A percentile compares a stretch with the other conserved stretches of the same genome.
Conservation (phyloP, 2,797 vertebrate genomes). For the Kryptopterus vitreolus region DNA sequence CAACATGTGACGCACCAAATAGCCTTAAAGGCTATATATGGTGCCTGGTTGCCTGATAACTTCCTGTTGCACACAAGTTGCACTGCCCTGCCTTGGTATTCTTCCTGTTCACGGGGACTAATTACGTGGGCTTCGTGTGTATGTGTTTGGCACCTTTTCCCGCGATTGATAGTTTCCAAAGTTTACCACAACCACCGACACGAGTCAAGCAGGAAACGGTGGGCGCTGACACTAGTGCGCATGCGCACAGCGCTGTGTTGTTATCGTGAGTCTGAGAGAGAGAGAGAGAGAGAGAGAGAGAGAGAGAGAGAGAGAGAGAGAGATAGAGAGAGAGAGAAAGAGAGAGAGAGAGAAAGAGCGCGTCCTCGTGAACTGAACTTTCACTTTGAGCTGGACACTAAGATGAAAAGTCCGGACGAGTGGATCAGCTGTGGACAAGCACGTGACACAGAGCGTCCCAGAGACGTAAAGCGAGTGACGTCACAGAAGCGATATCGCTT, state of each 20-base stretch:
- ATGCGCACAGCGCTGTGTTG: slow-evolving; percentile 54
- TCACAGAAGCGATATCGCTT: too few species aligned
- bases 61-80: neutral
- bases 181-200: slow-evolving; percentile 20
- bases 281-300: neutral
- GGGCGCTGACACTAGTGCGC: slow-evolving; percentile 18
- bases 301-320: too few species aligned
- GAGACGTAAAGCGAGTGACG: too few species aligned
- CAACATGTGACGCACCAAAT: neutral
- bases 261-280: slow-evolving; percentile 24
- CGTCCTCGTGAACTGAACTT: neutral
- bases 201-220: slow-evolving; percentile 8
- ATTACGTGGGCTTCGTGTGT: neutral
- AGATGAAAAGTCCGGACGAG: slow-evolving; percentile 36
- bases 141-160: neutral
- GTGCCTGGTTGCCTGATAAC: neutral
- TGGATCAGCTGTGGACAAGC: neutral
- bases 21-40: neutral
- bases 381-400: slow-evolving; percentile 29
- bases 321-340: neutral
- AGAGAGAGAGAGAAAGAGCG: neutral
- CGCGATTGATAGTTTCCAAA: slow-evolving; percentile 8
- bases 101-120: too few species aligned
- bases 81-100: neutral
- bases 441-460: too few species aligned